Evolutionary conservation across 1,140 invertebrate species (phyloP).

Genomic region (Penaeus vannamei): DNA sequence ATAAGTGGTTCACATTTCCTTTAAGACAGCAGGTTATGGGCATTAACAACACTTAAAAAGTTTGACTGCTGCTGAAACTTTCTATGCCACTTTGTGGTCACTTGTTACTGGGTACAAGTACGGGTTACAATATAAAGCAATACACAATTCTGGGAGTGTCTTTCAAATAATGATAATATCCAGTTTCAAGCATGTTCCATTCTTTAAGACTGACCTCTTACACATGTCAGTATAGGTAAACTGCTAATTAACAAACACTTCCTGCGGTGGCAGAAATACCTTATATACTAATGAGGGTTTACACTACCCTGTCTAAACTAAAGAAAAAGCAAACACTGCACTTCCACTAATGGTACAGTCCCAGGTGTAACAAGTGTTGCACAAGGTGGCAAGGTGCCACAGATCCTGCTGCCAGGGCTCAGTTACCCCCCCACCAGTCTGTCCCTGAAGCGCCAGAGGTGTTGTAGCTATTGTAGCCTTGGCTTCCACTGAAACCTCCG

Average conservation of each 20-base stretch:
- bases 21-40: conserved; percentile 48
- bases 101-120: conserved; percentile 59
- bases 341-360: conserved; percentile 57
- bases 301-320: conserved; percentile 54
- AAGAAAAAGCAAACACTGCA: conserved; percentile 61
- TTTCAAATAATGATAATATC: conserved; percentile 24
- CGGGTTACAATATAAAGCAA: conserved; percentile 45
- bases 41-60: conserved; percentile 56
- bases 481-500: conserved; percentile 60
- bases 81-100: conserved; percentile 64
- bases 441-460: conserved; percentile 61
- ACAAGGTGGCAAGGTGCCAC: conserved; percentile 50
- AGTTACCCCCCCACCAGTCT: conserved; percentile 66
- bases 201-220: conserved; percentile 24
- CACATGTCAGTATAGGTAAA: conserved; percentile 38
- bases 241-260: conserved; percentile 47
- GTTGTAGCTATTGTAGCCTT: conserved; percentile 63
- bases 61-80: conserved; percentile 62
- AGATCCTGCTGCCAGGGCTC: conserved; percentile 26
- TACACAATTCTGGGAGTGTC: conserved; percentile 53
- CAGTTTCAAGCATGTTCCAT: conserved; percentile 31
- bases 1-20: conserved; percentile 8
- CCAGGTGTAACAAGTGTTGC: conserved; percentile 62
- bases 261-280: conserved; percentile 31
- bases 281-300: conserved; percentile 45